Evolutionary conservation across 2,113 vertebrate species (phyloP), one percentile per base, ranked within the genome.

Genomic region (Epinephelus lanceolatus): DNA sequence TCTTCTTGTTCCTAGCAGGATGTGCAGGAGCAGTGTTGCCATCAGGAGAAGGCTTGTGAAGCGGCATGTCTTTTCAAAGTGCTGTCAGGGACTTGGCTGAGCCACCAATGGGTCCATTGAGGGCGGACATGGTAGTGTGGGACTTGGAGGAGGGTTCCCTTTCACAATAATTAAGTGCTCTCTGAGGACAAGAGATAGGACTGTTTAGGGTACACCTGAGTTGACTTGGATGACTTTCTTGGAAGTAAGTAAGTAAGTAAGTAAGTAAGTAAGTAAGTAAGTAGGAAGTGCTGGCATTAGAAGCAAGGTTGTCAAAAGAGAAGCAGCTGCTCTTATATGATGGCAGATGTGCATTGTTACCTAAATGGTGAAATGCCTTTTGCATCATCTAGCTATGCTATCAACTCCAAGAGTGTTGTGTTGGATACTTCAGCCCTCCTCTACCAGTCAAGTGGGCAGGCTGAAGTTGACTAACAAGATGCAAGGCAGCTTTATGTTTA

Each of bases 361-460:
- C 17, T 27, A 30, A n/a, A 76, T 72, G 60, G 51, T 49, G 55
- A n/a, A 80, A n/a, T 65, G 60, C 51, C 72, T 71, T 56, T 69
- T 47, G 71, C 33, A 63, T 71, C 25, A 82, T 67, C 23, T 60
- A 10, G 42, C n/a, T 10, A 52, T 52, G n/a, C 42, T 72, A 42
- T 71, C 30, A 53, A 63, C 53, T 30, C 19, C 18, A 63, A 25
- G 30, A 47, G 47, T 25, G 15, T 9, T 52, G 30, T 68, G 45
- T 47, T 53, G 23, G 37, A 84, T 61, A 49, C 15, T 67, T 13
- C 14, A 14, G 65, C 30, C 8, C 49, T 30, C 18, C 17, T 57
- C n/a, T 23, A 53, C 21, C 37, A 67, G 47, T 40, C 47, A 13
- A 75, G 27, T 10, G n/a, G 62, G 59, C 49, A 59, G 59, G 77